Conservation (phyloP, 2,797 vertebrate genomes). For the Urophycis tenuis region DNA sequence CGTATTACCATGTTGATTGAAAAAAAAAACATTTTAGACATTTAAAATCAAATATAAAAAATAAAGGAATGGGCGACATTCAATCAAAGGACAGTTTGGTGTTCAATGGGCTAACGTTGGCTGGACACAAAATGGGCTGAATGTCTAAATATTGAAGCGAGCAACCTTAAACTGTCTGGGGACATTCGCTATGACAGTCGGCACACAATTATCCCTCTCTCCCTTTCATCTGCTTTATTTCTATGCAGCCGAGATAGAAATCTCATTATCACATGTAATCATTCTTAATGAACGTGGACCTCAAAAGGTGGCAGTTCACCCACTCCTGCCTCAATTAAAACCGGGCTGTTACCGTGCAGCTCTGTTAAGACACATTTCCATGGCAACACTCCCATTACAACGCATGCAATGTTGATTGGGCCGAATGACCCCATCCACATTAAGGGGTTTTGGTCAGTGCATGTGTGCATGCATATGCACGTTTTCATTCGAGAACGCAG, state of each 20-base stretch:
- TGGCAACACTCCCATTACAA: background rate
- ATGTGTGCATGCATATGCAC: background rate
- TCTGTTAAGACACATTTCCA: background rate
- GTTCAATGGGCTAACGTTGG: too few species aligned
- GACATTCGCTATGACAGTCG: background rate
- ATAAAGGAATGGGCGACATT: too few species aligned
- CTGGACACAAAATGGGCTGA: too few species aligned
- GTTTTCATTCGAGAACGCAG: background rate
- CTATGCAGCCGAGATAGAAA: background rate
- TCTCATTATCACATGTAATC: background rate
- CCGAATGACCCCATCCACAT: background rate
- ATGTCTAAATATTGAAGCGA: too few species aligned
- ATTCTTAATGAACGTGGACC: background rate
- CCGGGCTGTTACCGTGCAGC: background rate
- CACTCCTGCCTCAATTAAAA: background rate
- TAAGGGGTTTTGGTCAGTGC: background rate
- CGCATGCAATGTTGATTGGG: background rate
- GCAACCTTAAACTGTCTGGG: too few species aligned
- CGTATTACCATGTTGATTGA: too few species aligned
- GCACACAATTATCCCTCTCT: background rate
- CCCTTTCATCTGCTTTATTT: background rate
- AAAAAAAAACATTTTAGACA: too few species aligned
- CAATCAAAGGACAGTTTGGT: too few species aligned
- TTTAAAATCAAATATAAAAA: too few species aligned
- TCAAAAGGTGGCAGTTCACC: background rate